Evolutionary conservation across 2,113 vertebrate species (phyloP).

Genomic region (Gobio gobio): DNA sequence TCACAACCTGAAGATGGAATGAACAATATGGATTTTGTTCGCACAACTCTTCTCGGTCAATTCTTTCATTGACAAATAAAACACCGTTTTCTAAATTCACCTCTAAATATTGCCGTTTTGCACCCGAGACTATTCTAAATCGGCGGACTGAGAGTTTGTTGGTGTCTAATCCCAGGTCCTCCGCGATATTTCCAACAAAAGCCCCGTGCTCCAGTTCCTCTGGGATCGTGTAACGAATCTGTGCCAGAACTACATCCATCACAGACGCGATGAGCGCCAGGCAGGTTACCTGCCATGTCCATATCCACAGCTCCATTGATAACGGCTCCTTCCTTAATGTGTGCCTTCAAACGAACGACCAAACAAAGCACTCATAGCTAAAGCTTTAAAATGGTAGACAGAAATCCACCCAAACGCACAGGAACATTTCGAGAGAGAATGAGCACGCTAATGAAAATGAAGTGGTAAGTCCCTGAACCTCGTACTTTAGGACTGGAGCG

Average conservation of each 20-base stretch:
- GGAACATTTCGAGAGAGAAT: conserved; percentile 3
- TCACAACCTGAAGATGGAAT: conserved; percentile 72
- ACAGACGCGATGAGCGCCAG: conserved; percentile 57
- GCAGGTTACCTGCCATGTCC: conserved; percentile 59
- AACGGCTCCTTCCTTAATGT: neutral
- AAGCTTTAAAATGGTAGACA: neutral
- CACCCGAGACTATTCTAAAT: conserved; percentile 70
- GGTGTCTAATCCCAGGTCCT: conserved; percentile 63
- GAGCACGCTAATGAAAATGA: conserved; percentile 6
- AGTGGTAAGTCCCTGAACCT: neutral
- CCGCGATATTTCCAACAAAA: conserved; percentile 74
- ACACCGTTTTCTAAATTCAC: conserved; percentile 72
- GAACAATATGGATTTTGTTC: conserved; percentile 66
- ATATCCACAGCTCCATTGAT: conserved; percentile 62
- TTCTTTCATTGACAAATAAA: conserved; percentile 69
- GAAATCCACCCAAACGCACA: neutral
- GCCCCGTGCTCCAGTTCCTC: conserved; percentile 74
- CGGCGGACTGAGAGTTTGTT: conserved; percentile 63
- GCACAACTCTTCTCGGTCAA: conserved; percentile 76
- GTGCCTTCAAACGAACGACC: neutral
- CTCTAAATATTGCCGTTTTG: conserved; percentile 71
- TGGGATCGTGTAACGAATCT: conserved; percentile 71
- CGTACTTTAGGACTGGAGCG: neutral
- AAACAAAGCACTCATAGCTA: neutral
- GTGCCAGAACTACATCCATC: conserved; percentile 66